Conservation (phyloP, 2,797 vertebrate genomes). For the Muscicapa comitata region DNA sequence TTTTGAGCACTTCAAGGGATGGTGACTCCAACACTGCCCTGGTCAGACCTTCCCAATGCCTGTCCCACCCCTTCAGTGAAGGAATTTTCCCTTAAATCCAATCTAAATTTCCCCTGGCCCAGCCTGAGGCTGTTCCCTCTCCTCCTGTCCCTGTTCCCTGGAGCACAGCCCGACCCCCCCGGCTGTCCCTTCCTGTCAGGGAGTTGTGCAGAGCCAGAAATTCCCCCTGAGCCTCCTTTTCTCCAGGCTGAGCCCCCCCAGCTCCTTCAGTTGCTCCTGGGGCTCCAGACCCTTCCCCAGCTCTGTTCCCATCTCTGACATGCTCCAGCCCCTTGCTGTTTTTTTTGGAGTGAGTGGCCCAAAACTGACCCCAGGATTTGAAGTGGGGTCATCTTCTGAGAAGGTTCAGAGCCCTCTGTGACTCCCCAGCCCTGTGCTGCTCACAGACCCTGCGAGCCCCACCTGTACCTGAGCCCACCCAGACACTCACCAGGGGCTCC, state of each 20-base stretch:
- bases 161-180: neutral
- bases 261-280: neutral
- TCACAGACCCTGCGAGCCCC: neutral
- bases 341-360: neutral
- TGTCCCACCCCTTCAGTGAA: neutral
- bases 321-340: neutral
- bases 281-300: neutral
- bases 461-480: fast-evolving
- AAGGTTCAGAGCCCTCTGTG: neutral
- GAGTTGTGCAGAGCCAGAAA: neutral
- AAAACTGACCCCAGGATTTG: neutral
- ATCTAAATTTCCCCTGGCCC: neutral
- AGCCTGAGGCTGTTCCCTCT: neutral
- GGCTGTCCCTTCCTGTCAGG: neutral
- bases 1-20: neutral
- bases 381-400: neutral
- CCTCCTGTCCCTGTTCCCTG: neutral
- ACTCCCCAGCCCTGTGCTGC: neutral
- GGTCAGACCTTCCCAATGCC: neutral
- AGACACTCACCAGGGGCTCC: conserved; percentile 91
- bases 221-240: neutral
- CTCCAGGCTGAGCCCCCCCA: neutral
- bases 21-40: neutral
- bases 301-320: neutral
- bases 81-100: neutral